Conservation (phyloP, 2,797 vertebrate species). For the Hylomyscus alleni region DNA sequence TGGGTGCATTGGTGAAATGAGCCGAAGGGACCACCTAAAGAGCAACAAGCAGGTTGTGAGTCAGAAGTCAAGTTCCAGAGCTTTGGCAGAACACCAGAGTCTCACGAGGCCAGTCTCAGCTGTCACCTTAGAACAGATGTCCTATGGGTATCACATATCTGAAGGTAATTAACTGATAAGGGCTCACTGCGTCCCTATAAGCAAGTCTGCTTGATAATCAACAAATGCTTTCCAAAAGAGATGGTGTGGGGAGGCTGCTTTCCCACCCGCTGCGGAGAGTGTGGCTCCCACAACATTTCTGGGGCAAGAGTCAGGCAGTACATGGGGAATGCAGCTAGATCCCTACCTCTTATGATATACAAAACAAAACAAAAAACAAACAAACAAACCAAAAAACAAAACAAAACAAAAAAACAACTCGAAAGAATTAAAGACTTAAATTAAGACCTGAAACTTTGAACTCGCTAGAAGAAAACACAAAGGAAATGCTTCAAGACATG, state of each 20-base stretch:
- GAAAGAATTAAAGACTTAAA: background rate
- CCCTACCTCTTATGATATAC: background rate
- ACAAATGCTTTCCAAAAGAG: slow-evolving; percentile 35
- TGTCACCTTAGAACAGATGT: slow-evolving; percentile 50
- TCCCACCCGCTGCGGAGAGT: background rate
- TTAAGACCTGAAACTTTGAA: background rate
- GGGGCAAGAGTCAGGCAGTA: slow-evolving; percentile 41
- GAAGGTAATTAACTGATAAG: slow-evolving; percentile 51
- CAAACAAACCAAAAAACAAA: background rate
- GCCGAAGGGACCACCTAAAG: background rate
- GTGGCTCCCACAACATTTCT: slow-evolving; percentile 18
- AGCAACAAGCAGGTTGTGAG: background rate
- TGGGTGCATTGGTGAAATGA: background rate
- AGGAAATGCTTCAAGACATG: background rate
- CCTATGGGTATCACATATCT: slow-evolving; percentile 39
- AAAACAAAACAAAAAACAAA: background rate
- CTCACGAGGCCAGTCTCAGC: background rate
- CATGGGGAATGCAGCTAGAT: background rate
- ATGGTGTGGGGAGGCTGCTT: slow-evolving; percentile 23
- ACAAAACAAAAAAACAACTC: background rate
- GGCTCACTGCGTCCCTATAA: slow-evolving; percentile 20
- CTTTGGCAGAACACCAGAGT: background rate
- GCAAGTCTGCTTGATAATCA: slow-evolving; percentile 36
- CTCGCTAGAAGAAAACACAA: background rate
- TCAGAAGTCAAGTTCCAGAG: background rate